phyloP scores from a whole-genome alignment of 2,113 vertebrate species.

The Xiphophorus maculatus region DNA sequence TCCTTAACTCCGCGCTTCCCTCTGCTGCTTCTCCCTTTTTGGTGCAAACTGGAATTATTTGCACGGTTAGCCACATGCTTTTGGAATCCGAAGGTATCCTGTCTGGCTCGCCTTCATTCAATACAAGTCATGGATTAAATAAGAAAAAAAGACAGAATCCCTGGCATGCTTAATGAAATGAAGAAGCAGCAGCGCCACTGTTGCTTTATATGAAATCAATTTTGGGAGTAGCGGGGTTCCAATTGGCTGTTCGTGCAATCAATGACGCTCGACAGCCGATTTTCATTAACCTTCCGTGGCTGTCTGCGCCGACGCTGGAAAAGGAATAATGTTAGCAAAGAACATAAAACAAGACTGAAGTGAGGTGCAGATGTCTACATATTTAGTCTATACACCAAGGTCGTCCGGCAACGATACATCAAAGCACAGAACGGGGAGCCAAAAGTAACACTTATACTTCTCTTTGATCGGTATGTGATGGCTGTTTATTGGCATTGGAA shows the following conservation, averaged over 20 bases:
- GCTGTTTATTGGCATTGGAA: conserved; percentile 79
- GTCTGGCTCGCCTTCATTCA: conserved; percentile 51
- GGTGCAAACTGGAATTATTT: conserved; percentile 87
- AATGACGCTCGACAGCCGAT: conserved; percentile 80
- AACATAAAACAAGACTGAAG: conserved; percentile 64
- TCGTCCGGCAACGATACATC: conserved; percentile 70
- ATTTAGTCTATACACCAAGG: conserved; percentile 78
- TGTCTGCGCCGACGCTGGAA: conserved; percentile 38
- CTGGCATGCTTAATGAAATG: conserved; percentile 89
- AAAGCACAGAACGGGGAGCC: conserved; percentile 75
- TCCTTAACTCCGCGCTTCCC: conserved; percentile 9
- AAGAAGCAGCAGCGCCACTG: conserved; percentile 74
- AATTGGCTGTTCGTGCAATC: conserved; percentile 86
- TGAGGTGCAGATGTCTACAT: conserved; percentile 69
- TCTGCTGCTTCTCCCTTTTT: conserved; percentile 49
- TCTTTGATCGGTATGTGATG: conserved; percentile 76
- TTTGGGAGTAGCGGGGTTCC: conserved; percentile 79
- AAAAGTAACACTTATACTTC: conserved; percentile 80
- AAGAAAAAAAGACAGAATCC: conserved; percentile 40
- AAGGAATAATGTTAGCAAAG: conserved; percentile 61
- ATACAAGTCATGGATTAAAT: conserved; percentile 33
- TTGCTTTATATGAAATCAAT: conserved; percentile 87
- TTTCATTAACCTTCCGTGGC: conserved; percentile 76
- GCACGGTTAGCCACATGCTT: conserved; percentile 88
- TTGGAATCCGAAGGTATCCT: conserved; percentile 82